Evolutionary conservation across 1,140 invertebrate species (phyloP).

Genomic region (Artemia franciscana): DNA sequence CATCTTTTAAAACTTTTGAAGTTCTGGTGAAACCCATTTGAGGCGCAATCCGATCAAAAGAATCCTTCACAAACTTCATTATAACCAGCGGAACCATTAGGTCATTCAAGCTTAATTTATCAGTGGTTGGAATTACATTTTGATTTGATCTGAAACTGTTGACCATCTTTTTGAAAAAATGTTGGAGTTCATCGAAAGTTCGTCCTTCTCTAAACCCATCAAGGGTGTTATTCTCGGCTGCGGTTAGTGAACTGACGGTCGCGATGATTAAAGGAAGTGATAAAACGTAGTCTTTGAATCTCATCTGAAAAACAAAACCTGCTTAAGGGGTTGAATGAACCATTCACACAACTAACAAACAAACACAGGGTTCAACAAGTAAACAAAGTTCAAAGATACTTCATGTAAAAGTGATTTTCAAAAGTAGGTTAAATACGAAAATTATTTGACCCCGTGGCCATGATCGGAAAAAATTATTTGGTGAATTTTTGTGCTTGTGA

Average conservation of each 20-base stretch:
- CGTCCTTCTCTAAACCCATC: background rate
- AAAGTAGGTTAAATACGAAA: too few species aligned
- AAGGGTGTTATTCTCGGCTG: background rate
- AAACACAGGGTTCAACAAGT: too few species aligned
- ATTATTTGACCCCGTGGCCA: too few species aligned
- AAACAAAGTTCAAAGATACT: too few species aligned
- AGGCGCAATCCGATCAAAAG: background rate
- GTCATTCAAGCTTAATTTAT: background rate
- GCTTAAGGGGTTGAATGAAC: too few species aligned
- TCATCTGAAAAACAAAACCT: background rate
- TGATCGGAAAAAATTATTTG: too few species aligned
- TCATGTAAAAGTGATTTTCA: too few species aligned
- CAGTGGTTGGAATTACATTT: background rate
- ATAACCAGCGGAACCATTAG: background rate
- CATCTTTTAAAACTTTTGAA: background rate
- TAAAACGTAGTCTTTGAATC: background rate
- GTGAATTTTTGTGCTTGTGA: too few species aligned
- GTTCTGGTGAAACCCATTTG: background rate
- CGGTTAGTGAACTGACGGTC: background rate
- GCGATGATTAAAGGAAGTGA: background rate
- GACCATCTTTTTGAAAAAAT: background rate
- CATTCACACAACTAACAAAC: too few species aligned
- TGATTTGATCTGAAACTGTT: background rate
- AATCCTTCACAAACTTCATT: background rate
- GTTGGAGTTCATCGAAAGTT: background rate